Evolutionary conservation across 2,888 invertebrate species (phyloP).

Genomic region (Coleophora deauratella): DNA sequence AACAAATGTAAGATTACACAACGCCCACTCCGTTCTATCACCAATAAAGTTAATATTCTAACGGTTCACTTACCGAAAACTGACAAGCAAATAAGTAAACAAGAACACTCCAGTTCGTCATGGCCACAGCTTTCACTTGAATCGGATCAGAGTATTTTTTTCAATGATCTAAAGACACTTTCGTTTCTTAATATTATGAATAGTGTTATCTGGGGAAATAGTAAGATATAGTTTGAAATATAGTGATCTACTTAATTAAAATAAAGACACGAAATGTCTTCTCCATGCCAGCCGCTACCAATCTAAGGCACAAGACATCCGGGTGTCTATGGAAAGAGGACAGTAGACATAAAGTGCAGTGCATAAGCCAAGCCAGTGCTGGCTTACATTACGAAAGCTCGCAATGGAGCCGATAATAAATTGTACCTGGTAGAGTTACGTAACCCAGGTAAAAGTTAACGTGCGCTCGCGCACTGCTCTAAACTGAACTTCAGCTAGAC

Average conservation of each 20-base stretch:
- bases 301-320: slow-evolving; percentile 26
- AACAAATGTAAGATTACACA: slow-evolving; percentile 18
- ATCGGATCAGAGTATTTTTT: slow-evolving; percentile 14
- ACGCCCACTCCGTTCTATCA: slow-evolving; percentile 14
- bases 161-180: background rate
- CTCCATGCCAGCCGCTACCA: slow-evolving; percentile 5
- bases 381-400: slow-evolving; percentile 66
- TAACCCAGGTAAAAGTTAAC: slow-evolving; percentile 68
- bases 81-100: slow-evolving; percentile 23
- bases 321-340: slow-evolving; percentile 33
- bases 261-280: no score
- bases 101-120: slow-evolving; percentile 17
- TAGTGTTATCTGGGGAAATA: no score
- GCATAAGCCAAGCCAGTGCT: slow-evolving; percentile 36
- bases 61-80: slow-evolving; percentile 16
- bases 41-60: slow-evolving; percentile 16
- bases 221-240: no score
- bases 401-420: slow-evolving; percentile 63
- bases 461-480: slow-evolving; percentile 52
- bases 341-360: slow-evolving; percentile 35
- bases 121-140: slow-evolving; percentile 31
- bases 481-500: slow-evolving; percentile 54
- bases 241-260: no score
- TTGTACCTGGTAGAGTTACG: slow-evolving; percentile 60
- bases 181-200: no score